Evolutionary conservation across 2,797 vertebrate species (phyloP), one percentile per base, ranked within the genome.

Genomic region (Pachyuromys duprasi): DNA sequence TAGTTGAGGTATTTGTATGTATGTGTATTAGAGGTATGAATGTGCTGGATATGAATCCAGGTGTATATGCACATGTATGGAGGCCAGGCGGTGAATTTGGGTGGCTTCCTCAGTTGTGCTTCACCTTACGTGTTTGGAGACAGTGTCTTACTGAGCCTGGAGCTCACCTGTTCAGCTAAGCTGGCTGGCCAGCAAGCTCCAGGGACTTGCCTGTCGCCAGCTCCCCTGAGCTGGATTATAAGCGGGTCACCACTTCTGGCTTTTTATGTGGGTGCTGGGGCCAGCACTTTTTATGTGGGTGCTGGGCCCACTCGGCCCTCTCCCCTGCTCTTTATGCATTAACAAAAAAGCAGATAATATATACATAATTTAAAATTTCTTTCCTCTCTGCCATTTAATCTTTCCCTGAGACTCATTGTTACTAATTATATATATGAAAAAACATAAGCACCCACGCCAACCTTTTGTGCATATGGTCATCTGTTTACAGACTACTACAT

Each of bases 311-410:
- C 78, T 57, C 33, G 36, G 53, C 53, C 78, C 15, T 79, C 76
- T 79, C 33, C 45, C 26, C 53, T 57, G 76, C 17, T 49, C 49
- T 12, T 2, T 79, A 7, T 79, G 18, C 20, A 80, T 55, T 91
- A 87, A 67, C n/a, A 93, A 93, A 90, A 49, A 17, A 93, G 53
- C 9, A 89, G 14, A 24, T 72, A 74, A 60, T 89, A 55, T 72
- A 42, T 4, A 89, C 55, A 69, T 91, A 42, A 60, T 65, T 95
- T 93, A 70, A 89, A 83, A 92, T 63, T 93, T 88, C 24, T 22
- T 18, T 93, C 14, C 33, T 94, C 1, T 72, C 31, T 84, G n/a
- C n/a, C 45, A 33, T 84, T 15, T 26, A 76, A 17, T 11, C 15
- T 80, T 79, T 17, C 74, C 62, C 67, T 31, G 26, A 91, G 39